Conservation (phyloP, 2,888 invertebrate genomes). For the Tribolium freemani region DNA sequence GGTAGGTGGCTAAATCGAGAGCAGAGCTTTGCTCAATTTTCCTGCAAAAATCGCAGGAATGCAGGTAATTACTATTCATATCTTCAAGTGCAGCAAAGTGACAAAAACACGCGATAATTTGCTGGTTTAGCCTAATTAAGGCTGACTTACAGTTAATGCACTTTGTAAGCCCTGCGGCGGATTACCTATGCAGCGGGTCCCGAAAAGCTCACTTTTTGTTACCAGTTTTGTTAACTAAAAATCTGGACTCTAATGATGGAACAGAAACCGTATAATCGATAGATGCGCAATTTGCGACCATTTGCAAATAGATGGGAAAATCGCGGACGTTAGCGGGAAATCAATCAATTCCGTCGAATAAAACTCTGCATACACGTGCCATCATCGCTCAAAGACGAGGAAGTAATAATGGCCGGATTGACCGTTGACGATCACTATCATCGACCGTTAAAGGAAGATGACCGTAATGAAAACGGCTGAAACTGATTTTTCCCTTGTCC, state of each 20-base stretch:
- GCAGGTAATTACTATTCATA: conserved; percentile 16
- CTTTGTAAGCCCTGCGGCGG: background rate
- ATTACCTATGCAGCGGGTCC: no score
- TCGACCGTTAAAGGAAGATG: conserved; percentile 30
- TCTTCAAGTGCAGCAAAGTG: conserved; percentile 1
- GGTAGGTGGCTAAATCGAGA: background rate
- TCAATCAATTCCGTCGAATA: conserved; percentile 1
- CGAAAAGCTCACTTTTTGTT: no score
- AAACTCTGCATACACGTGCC: conserved; percentile 19
- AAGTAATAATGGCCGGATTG: conserved; percentile 26
- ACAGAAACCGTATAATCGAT: no score
- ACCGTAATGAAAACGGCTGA: conserved; percentile 31
- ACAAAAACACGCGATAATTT: conserved; percentile 8
- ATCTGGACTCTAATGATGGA: no score
- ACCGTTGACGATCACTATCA: conserved; percentile 28
- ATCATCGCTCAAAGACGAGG: conserved; percentile 27
- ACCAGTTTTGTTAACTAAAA: no score
- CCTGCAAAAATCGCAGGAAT: background rate
- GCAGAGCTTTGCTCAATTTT: background rate
- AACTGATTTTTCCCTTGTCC: conserved; percentile 17
- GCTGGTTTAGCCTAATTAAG: conserved; percentile 12
- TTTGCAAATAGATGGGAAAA: no score
- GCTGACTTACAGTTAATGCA: conserved; percentile 16
- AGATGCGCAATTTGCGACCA: no score
- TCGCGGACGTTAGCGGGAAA: background rate